Evolutionary conservation across 2,888 invertebrate species (phyloP).

Genomic region (Allophyes oxyacanthae): DNA sequence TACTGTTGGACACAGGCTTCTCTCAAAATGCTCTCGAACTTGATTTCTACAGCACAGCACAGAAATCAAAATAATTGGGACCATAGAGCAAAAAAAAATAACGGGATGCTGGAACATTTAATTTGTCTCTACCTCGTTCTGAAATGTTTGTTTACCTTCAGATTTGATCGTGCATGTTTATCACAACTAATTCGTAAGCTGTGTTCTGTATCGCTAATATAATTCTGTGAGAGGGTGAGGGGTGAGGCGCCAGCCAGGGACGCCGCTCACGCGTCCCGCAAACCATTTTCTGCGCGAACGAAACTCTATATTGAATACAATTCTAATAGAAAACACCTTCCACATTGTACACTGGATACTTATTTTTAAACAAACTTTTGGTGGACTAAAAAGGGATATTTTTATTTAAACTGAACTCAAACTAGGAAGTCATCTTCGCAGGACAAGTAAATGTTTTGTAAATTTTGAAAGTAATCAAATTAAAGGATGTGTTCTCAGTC

Average conservation of each 20-base stretch:
- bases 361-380: conserved; percentile 24
- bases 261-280: conserved; percentile 73
- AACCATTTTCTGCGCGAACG: conserved; percentile 83
- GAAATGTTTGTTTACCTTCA: conserved; percentile 15
- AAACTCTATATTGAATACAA: conserved; percentile 82
- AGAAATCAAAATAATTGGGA: conserved; percentile 22
- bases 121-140: conserved; percentile 12
- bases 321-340: conserved; percentile 72
- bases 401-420: too few species aligned
- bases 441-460: too few species aligned
- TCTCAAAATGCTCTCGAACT: background rate
- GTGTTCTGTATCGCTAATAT: conserved; percentile 48
- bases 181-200: conserved; percentile 47
- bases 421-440: too few species aligned
- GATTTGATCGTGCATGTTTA: conserved; percentile 36
- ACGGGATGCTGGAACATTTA: background rate
- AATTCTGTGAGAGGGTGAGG: conserved; percentile 45
- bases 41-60: background rate
- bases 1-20: background rate
- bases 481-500: too few species aligned
- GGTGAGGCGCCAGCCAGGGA: conserved; percentile 39
- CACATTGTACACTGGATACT: conserved; percentile 41
- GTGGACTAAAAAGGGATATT: too few species aligned
- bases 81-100: conserved; percentile 18
- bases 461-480: too few species aligned